Evolutionary conservation across 2,888 invertebrate genomes (phyloP), one percentile per base, ranked within the genome.

Genomic region (Eupeodes luniger): DNA sequence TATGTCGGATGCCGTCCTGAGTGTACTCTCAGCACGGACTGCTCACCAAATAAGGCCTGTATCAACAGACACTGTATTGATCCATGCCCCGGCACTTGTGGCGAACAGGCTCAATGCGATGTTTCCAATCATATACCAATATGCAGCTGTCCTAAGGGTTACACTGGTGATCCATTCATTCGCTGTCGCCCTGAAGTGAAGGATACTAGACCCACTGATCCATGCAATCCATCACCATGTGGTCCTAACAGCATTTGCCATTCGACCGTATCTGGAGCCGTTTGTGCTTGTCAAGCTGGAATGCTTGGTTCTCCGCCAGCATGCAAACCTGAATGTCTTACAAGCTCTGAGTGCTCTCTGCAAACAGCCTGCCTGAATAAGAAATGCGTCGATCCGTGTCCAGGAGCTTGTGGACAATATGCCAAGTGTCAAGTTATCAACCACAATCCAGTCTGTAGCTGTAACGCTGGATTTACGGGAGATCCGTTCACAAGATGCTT

Each of bases 401-500:
- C 95, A 5, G 96, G 96, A 72, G 96, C 96, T 62, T 97, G 97
- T 91, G 97, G 96, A 12, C 95, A 96, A 91, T 96, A 96, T 91
- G 96, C 97, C 14, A 95, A 95, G 84, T 98, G 97, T 91, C 96
- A 96, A 93, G 96, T 97, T n/a, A 95, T 96, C 89, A 96, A 96
- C 91, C 97, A 97, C 92, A 96, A 96, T 92, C 97, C 97, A 5
- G 96, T 96, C 88, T 97, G 97, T 92, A 96, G 96, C 59, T 97
- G 97, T 92, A 95, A 95, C 87, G 93, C 94, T 57, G 95, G 95
- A 82, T 96, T 95, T 90, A 96, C 96, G 49, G 97, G 97, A 9
- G 96, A 97, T 95, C 96, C 96, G 72, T 96, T 96, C 89, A 95
- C 95, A 4, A 95, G 96, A 92, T 96, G 96, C 91, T 95, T 95